Base-by-base conservation (phyloP, 2,113 vertebrate species). In the Struthidea cinerea region DNA sequence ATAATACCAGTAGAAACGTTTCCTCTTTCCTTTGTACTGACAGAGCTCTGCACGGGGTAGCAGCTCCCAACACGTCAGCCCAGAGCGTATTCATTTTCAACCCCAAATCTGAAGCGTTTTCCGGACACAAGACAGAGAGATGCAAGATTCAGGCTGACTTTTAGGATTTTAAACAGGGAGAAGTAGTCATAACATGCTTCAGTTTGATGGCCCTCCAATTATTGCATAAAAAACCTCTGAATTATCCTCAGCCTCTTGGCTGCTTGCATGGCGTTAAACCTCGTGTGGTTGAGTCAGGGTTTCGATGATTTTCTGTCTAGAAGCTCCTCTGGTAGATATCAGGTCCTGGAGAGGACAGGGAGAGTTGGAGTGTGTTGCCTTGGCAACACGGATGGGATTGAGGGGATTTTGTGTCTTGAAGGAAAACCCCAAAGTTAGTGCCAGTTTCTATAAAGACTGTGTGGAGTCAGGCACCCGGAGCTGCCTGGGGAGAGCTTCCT, bases 1-100 rank as follows among this genome's bases (percentile, higher is more conserved):
- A 96, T 97, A 96, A 96, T 94, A 96, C 96, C 89, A 94, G 96
- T 78, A 91, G 85, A 96, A 96, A 93, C 14, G 93, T 95, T 97
- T 96, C 96, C 96, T 96, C 83, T 94, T 92, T 84, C 56, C 83
- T 89, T 92, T 78, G 73, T 90, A 94, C 90, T 81, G 90, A 96
- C 88, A 96, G 77, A 77, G 53, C 85, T 88, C 90, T 77, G 87
- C 7, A 9, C 64, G 0, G 93, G 92, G 93, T 47, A 94, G 87
- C 84, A 64, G 94, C 79, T 96, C 90, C 90, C 85, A 87, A 47
- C 49, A 59, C 23, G 35, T 93, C 95, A 94, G 83, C 90, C 75
- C 82, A 37, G 69, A 79, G 76, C 13, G 3, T 94, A 94, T 95
- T 94, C 90, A 74, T 73, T 96, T 96, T 96, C 96, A 96, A 90